Evolutionary conservation across 2,797 vertebrate species (phyloP).

Genomic region (Toxotes lorentzi): DNA sequence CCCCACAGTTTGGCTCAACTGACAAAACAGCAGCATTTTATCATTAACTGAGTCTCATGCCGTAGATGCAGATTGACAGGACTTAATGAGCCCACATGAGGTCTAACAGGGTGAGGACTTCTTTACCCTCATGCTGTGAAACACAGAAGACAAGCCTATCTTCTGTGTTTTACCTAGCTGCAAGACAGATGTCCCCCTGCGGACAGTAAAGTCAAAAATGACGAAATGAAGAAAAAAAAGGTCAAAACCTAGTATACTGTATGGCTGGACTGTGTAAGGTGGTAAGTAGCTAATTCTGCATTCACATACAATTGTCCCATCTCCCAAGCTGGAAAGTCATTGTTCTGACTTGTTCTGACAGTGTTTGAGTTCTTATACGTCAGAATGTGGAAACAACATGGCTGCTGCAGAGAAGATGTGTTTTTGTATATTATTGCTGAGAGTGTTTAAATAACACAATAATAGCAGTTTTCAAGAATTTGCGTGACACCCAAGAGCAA

Average conservation of each 20-base stretch:
- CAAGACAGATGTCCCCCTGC: background rate
- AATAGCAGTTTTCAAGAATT: too few relatives aligned
- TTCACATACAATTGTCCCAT: too few relatives aligned
- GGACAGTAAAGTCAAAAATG: background rate
- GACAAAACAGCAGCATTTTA: slow-evolving; percentile 6
- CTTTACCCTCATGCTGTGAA: background rate
- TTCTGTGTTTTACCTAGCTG: background rate
- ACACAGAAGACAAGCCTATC: background rate
- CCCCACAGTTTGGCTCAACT: slow-evolving; percentile 6
- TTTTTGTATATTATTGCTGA: too few relatives aligned
- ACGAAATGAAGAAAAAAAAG: background rate
- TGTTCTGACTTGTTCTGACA: too few relatives aligned
- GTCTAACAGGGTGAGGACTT: background rate
- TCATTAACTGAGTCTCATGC: background rate
- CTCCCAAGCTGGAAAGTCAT: too few relatives aligned
- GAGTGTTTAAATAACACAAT: too few relatives aligned
- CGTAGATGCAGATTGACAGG: background rate
- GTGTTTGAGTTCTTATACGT: too few relatives aligned
- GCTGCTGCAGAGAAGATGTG: too few relatives aligned
- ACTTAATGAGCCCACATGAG: slow-evolving; percentile 8
- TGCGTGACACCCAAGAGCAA: too few relatives aligned
- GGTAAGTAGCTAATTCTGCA: too few relatives aligned
- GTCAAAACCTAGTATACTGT: background rate
- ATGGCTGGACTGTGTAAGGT: too few relatives aligned
- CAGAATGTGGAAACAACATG: too few relatives aligned